phyloP scores from a whole-genome alignment of 23 tunicate genomes.

The Ciona savignyi region DNA sequence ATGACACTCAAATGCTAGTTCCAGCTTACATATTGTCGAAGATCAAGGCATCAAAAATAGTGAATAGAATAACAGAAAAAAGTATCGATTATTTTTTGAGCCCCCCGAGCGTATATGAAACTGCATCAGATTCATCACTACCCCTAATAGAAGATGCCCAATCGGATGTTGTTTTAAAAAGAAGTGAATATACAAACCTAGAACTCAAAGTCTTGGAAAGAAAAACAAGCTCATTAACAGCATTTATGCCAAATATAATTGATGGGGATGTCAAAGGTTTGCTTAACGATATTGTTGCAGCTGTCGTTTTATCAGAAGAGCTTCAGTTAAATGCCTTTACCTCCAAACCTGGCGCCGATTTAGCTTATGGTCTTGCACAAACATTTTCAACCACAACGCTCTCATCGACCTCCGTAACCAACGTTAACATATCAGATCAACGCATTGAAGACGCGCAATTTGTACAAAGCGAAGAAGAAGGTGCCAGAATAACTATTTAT shows the following conservation, averaged over 20 bases:
- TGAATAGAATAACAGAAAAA: neutral
- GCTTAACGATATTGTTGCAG: constrained; percentile 18
- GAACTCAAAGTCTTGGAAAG: neutral
- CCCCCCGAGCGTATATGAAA: constrained; percentile 13
- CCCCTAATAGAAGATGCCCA: neutral
- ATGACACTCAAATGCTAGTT: neutral
- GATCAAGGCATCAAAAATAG: constrained; percentile 6
- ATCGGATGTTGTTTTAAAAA: neutral
- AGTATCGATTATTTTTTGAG: neutral
- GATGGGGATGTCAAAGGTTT: neutral
- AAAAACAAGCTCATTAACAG: neutral
- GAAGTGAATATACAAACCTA: neutral
- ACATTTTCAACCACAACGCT: neutral
- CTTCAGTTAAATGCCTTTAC: neutral
- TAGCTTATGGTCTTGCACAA: neutral
- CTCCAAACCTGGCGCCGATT: constrained; percentile 6
- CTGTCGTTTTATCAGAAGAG: constrained; percentile 20
- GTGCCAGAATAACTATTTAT: constrained; percentile 14
- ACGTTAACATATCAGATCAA: neutral
- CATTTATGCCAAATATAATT: neutral
- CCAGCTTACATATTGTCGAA: constrained; percentile 6
- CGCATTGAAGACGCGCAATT: neutral
- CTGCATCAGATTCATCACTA: constrained; percentile 19
- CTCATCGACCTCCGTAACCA: neutral
- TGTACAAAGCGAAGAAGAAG: constrained; percentile 20